Conservation (phyloP, 2,113 vertebrate genomes). For the Pogona vitticeps region DNA sequence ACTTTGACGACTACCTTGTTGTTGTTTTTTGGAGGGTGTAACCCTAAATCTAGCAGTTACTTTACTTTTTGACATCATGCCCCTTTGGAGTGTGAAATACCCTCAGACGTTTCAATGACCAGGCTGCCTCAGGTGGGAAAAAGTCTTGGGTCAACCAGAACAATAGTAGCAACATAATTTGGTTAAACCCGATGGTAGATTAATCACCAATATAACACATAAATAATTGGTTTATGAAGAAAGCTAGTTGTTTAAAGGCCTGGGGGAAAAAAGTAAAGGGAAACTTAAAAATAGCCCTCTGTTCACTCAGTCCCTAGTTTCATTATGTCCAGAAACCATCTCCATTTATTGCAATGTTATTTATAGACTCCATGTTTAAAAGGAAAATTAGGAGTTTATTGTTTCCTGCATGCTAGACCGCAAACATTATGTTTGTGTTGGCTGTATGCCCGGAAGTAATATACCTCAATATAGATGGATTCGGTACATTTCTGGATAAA, state of each 20-base stretch:
- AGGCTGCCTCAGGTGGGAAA: background rate
- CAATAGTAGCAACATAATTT: background rate
- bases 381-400: background rate
- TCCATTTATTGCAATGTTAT: background rate
- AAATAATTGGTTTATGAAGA: background rate
- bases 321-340: background rate
- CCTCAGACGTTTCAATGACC: too few species aligned
- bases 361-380: slow-evolving; percentile 1
- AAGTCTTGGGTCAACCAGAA: background rate
- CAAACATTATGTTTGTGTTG: slow-evolving; percentile 42
- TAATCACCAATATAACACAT: background rate
- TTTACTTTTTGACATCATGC: too few species aligned
- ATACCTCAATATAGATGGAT: slow-evolving; percentile 32
- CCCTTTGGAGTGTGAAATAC: too few species aligned
- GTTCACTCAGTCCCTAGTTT: background rate
- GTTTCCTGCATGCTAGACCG: slow-evolving; percentile 47
- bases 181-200: background rate
- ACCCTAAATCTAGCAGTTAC: too few species aligned
- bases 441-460: slow-evolving; percentile 45
- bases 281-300: background rate
- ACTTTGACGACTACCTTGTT: too few species aligned
- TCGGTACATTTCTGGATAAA: slow-evolving; percentile 15
- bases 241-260: background rate
- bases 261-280: background rate
- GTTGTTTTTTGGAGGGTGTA: too few species aligned